Evolutionary conservation across 2,113 vertebrate species (phyloP).

Genomic region (Anas platyrhynchos): DNA sequence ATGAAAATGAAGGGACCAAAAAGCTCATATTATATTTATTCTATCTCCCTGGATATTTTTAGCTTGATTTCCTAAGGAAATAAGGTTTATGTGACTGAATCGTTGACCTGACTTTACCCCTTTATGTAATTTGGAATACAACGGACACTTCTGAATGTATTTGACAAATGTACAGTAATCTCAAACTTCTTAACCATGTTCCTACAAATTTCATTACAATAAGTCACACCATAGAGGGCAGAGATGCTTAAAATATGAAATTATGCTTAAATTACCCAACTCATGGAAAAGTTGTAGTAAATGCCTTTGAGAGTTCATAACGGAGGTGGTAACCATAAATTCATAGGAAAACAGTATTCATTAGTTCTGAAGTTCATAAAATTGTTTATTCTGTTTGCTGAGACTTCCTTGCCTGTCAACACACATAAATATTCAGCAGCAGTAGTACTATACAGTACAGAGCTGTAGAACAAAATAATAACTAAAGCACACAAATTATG

Average conservation of each 20-base stretch:
- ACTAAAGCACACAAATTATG: background rate
- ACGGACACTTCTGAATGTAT: background rate
- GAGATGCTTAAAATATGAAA: background rate
- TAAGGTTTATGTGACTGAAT: background rate
- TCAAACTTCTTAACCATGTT: background rate
- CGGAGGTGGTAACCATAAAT: background rate
- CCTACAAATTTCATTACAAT: background rate
- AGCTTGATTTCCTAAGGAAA: background rate
- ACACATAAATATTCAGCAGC: background rate
- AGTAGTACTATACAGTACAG: background rate
- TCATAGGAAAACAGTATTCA: background rate
- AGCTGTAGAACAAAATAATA: background rate
- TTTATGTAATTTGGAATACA: background rate
- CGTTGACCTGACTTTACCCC: accelerated
- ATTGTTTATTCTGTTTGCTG: background rate
- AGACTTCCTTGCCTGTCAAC: background rate
- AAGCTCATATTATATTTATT: background rate
- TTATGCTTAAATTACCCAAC: background rate
- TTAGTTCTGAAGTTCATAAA: background rate
- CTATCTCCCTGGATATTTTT: background rate
- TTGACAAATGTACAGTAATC: background rate
- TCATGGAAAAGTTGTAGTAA: background rate
- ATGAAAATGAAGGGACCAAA: background rate
- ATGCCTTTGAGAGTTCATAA: background rate
- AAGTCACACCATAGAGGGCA: background rate